These are phyloP conservation scores for Linepithema humile DNA, from an alignment of 1,140 invertebrate genomes.

Conservation along the genomic window DNA sequence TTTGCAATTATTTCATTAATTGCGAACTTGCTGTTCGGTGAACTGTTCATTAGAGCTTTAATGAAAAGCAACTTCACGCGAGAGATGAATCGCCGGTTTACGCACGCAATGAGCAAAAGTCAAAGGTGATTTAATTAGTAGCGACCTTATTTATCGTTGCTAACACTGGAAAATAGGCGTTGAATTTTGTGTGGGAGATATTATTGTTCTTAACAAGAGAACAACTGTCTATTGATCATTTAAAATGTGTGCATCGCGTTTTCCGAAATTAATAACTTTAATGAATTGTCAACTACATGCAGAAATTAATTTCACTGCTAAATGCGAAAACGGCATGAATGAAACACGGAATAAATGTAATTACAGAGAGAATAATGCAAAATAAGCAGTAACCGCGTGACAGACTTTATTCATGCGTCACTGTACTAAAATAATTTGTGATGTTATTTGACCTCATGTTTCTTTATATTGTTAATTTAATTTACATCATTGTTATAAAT, in stretches of 20 bases:
- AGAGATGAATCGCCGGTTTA: slow-evolving; percentile 35
- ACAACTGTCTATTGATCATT: not conserved
- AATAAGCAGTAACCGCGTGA: not conserved
- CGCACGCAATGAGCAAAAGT: slow-evolving; percentile 56
- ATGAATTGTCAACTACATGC: not conserved
- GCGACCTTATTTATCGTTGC: slow-evolving; percentile 51
- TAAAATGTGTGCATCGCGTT: not conserved
- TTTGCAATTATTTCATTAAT: slow-evolving; percentile 11
- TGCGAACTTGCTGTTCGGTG: not conserved
- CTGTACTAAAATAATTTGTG: not conserved
- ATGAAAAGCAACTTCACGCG: slow-evolving; percentile 51
- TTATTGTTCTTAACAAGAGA: not conserved
- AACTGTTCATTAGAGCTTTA: not conserved
- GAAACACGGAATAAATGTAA: not conserved
- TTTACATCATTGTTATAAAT: not conserved
- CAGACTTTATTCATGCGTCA: not conserved
- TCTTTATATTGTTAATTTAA: not conserved
- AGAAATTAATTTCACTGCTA: slow-evolving; percentile 42
- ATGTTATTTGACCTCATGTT: not conserved
- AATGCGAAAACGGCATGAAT: slow-evolving; percentile 8
- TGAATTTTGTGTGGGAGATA: slow-evolving; percentile 15
- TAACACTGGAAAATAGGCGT: slow-evolving; percentile 17
- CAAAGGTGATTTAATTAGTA: slow-evolving; percentile 68
- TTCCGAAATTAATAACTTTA: not conserved
- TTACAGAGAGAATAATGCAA: slow-evolving; percentile 1